Percentiles rank a stretch among this genome's conserved stretches.
These are phyloP conservation scores for Papilio helenus DNA, from an alignment of 1,140 invertebrate species.

Conservation along the genomic window DNA sequence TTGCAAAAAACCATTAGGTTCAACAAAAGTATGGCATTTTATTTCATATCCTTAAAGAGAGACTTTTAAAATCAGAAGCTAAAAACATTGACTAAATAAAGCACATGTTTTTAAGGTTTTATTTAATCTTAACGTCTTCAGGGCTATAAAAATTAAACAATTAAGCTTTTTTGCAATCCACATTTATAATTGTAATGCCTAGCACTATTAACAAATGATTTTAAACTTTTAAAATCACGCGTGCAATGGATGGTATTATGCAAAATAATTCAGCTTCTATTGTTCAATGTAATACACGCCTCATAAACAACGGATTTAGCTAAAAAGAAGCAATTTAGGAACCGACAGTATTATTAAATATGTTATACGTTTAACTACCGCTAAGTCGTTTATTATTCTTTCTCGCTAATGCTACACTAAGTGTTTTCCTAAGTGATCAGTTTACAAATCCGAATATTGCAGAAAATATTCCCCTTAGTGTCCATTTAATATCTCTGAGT, in stretches of 20 bases:
- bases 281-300: background rate
- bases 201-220: background rate
- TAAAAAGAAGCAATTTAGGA: background rate
- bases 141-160: background rate
- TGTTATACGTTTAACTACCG: background rate
- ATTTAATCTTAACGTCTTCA: background rate
- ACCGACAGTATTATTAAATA: background rate
- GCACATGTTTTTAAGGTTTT: background rate
- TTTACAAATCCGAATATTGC: too few relatives aligned
- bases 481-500: too few relatives aligned
- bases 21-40: too few relatives aligned
- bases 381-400: background rate
- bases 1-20: background rate
- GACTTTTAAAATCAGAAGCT: too few relatives aligned
- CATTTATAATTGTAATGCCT: background rate
- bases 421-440: too few relatives aligned
- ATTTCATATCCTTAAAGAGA: too few relatives aligned
- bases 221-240: background rate
- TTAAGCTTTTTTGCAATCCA: background rate
- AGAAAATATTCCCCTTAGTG: too few relatives aligned
- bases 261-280: conserved; percentile 7
- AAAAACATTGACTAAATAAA: too few relatives aligned
- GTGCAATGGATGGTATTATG: background rate
- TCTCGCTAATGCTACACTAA: too few relatives aligned
- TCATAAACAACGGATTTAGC: conserved; percentile 8